These are phyloP conservation scores for Drosophila pseudotakahashii DNA, from an alignment of 2,888 invertebrate species.

Conservation along the genomic window DNA sequence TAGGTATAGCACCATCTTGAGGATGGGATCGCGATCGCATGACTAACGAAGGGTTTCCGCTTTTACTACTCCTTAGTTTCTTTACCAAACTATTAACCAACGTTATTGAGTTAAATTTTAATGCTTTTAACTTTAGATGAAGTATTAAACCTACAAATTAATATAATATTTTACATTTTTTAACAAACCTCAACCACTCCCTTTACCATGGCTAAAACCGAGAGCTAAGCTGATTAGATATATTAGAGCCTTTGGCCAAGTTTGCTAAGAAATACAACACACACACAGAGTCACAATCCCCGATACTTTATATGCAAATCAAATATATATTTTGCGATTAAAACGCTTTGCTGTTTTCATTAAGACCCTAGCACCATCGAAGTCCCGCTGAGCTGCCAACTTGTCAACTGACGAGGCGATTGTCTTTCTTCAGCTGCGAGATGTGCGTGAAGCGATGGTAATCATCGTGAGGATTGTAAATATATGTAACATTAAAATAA, in stretches of 20 bases:
- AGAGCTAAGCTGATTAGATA: conserved; percentile 43
- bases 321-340: conserved; percentile 67
- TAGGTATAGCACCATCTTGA: neutral
- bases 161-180: too few species aligned
- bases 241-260: conserved; percentile 52
- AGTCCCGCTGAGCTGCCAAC: conserved; percentile 20
- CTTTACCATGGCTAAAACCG: too few species aligned
- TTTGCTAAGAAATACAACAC: conserved; percentile 26
- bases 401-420: conserved; percentile 18
- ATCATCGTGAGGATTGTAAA: neutral
- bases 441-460: conserved; percentile 18
- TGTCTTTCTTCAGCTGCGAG: conserved; percentile 2
- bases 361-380: conserved; percentile 52
- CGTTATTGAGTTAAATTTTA: too few species aligned
- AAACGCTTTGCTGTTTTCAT: conserved; percentile 73
- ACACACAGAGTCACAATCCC: conserved; percentile 28
- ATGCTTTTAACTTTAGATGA: too few species aligned
- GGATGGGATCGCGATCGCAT: neutral
- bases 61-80: neutral
- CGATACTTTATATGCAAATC: conserved; percentile 73
- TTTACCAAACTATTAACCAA: too few species aligned
- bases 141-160: too few species aligned
- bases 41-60: neutral
- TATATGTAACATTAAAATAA: too few species aligned
- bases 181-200: too few species aligned